Percentiles rank a stretch among this genome's conserved stretches.
These are phyloP conservation scores for Amphipyra tragopoginis DNA, from an alignment of 2,888 invertebrate genomes.

Conservation along the genomic window DNA sequence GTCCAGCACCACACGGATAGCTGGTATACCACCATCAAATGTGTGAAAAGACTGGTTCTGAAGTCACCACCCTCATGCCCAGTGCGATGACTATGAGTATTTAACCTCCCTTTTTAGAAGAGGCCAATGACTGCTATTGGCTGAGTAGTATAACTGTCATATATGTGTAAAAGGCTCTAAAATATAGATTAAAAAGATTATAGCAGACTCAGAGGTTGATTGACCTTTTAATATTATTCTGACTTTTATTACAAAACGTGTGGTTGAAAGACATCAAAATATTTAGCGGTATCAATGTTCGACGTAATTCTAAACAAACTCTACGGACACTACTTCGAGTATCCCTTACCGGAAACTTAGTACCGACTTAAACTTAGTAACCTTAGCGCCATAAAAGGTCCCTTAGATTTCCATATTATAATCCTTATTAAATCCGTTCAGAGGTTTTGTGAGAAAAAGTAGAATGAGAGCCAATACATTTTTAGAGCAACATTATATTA, in stretches of 20 bases:
- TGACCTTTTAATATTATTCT: slow-evolving; percentile 51
- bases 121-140: slow-evolving; percentile 23
- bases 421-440: too few relatives aligned
- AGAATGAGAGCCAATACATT: not conserved
- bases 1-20: too few relatives aligned
- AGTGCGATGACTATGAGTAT: not conserved
- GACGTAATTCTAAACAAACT: not conserved
- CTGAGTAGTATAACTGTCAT: slow-evolving; percentile 14
- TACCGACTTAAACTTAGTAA: too few relatives aligned
- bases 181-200: slow-evolving; percentile 23
- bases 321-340: too few relatives aligned
- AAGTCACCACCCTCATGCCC: not conserved
- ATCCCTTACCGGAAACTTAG: too few relatives aligned
- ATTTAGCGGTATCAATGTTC: slow-evolving; percentile 12
- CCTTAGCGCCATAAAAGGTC: too few relatives aligned
- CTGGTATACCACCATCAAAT: not conserved
- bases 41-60: not conserved
- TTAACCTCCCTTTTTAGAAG: slow-evolving; percentile 10
- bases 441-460: too few relatives aligned
- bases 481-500: too few relatives aligned
- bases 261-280: slow-evolving; percentile 19
- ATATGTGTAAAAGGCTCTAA: slow-evolving; percentile 10
- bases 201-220: slow-evolving; percentile 38
- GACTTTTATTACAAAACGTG: slow-evolving; percentile 28
- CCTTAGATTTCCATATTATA: too few relatives aligned